These are phyloP conservation scores for Hydractinia echinata DNA, from an alignment of 30 jellyfish, hydroid and myxozoan genomes.

Conservation along the genomic window DNA sequence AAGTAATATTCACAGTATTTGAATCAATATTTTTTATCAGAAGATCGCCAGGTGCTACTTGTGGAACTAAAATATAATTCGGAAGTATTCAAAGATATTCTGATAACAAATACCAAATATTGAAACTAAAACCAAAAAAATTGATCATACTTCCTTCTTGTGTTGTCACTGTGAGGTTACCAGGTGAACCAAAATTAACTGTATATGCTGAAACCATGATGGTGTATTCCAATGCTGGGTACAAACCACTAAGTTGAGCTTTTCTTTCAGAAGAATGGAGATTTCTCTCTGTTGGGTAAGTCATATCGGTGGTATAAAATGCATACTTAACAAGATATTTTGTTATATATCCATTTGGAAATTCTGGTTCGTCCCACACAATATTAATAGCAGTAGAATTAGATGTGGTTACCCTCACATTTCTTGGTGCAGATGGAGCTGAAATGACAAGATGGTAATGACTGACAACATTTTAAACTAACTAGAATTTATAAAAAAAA, in stretches of 20 bases:
- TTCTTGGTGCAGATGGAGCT: conserved; percentile 65
- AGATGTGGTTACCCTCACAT: conserved; percentile 23
- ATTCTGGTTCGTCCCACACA: conserved; percentile 54
- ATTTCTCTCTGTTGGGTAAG: neutral
- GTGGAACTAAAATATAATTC: conserved; percentile 8
- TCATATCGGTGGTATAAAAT: conserved; percentile 24
- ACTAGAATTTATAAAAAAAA: neutral
- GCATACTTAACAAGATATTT: conserved; percentile 38
- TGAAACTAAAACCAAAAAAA: neutral
- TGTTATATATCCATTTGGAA: conserved; percentile 54
- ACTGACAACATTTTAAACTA: neutral
- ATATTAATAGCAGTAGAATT: conserved; percentile 30
- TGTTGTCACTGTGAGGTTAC: neutral
- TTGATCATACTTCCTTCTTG: conserved; percentile 6
- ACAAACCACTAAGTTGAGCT: conserved; percentile 30
- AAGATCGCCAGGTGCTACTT: conserved; percentile 17
- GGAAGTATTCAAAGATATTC: neutral
- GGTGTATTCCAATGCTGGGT: conserved; percentile 28
- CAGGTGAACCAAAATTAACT: neutral
- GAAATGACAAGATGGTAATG: neutral
- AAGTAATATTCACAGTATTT: neutral
- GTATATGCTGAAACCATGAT: neutral
- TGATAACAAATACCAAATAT: neutral
- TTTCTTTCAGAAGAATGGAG: neutral
- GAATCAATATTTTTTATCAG: neutral